Base-by-base conservation (phyloP, 64 coral and sea anemone species). In the Montipora efflorescens region DNA sequence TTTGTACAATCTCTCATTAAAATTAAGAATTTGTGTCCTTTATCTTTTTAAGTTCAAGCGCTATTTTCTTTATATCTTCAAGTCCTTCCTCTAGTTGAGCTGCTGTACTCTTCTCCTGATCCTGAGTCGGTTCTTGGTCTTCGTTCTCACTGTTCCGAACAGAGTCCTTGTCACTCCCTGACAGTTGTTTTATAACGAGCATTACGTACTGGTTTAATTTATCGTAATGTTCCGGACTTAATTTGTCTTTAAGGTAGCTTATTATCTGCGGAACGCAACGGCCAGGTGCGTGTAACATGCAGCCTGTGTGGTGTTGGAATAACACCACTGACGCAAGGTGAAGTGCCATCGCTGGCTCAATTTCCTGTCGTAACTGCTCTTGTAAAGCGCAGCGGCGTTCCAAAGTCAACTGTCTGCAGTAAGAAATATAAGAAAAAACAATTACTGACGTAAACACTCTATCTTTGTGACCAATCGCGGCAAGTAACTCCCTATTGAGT, bases 311-410 rank as follows among this genome's bases (percentile, higher is more conserved):
- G 47, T 96, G 98, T 59, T 99, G 95, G 70, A 96, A 99, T 52
- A 99, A 77, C 51, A 99, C 73, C 44, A 89, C 95, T 51, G 95
- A 90, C 90, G 92, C 82, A 22, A 99, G 68, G 75, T 99, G 98
- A 58, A 99, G 92, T 82, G 95, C 69, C 98, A 96, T 99, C 48
- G 98, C 98, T 12, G 98, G 95, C 90, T 99, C 98, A 55, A 74
- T 88, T 92, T 99, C 98, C 53, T 99, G 98, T 80, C 98, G 95
- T 28, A 99, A 80, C 72, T 99, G 98, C 79, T 99, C 98, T 59
- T 96, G 89, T 12, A 99, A 55, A 4, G 89, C 95, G 55, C 88
- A 92, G 25, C 98, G 92, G 18, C 92, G 98, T 83, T 99, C 98
- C 5, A 94, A 62, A 14, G 74, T 79, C 50, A 99, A 75, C 74